Percentiles rank a stretch among this genome's conserved stretches.
Evolutionary conservation across 2,113 vertebrate species (phyloP).

Genomic region (Lamprologus lemairii): DNA sequence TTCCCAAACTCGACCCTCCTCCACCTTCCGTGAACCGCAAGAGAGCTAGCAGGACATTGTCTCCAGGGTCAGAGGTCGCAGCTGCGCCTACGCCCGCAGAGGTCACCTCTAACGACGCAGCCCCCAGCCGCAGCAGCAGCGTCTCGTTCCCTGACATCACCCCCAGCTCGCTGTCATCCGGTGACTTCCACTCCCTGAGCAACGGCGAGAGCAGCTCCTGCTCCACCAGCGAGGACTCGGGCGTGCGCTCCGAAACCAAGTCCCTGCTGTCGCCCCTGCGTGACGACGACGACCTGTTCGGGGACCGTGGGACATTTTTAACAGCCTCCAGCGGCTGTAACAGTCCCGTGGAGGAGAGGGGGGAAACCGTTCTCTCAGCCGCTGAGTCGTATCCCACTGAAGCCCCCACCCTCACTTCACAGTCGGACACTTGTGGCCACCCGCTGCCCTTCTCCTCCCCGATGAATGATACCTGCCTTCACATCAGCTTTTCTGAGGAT

Average conservation of each 20-base stretch:
- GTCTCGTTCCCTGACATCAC: slow-evolving; percentile 70
- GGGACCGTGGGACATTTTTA: slow-evolving; percentile 41
- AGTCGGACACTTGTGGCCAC: slow-evolving; percentile 27
- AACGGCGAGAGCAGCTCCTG: slow-evolving; percentile 59
- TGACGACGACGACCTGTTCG: slow-evolving; percentile 58
- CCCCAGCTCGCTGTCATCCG: slow-evolving; percentile 64
- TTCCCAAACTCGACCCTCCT: slow-evolving; percentile 78
- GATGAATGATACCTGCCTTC: slow-evolving; percentile 74
- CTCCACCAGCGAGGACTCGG: slow-evolving; percentile 66
- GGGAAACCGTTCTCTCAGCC: not conserved
- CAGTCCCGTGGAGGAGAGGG: slow-evolving; percentile 55
- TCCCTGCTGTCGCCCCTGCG: slow-evolving; percentile 37
- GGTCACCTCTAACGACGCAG: not conserved
- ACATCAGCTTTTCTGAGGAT: slow-evolving; percentile 83
- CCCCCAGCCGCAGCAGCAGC: slow-evolving; percentile 46
- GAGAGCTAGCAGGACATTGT: slow-evolving; percentile 73
- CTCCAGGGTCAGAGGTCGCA: slow-evolving; percentile 58
- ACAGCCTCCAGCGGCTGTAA: slow-evolving; percentile 59
- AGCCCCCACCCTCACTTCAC: not conserved
- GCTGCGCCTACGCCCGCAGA: not conserved
- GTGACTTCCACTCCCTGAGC: slow-evolving; percentile 66
- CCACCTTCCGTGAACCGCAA: slow-evolving; percentile 73
- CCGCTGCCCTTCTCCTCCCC: slow-evolving; percentile 55
- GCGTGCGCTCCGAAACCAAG: slow-evolving; percentile 66
- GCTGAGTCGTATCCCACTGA: not conserved